A percentile compares a stretch with the other conserved stretches of the same genome.
Evolutionary conservation across 2,888 invertebrate genomes (phyloP).

Genomic region (Lithophane leautieri): DNA sequence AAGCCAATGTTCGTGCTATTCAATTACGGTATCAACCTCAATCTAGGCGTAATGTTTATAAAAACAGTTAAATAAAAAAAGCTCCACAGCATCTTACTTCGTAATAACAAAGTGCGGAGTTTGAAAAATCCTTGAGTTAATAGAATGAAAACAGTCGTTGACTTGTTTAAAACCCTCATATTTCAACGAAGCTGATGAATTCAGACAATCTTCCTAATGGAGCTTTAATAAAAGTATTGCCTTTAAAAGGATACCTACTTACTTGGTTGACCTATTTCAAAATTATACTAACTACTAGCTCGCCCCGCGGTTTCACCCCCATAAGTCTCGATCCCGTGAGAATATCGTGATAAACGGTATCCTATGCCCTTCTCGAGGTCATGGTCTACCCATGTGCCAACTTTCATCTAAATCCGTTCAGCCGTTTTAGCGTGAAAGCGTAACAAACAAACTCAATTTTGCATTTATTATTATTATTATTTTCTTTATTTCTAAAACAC

Average conservation of each 20-base stretch:
- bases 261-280: background rate
- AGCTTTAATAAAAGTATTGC: slow-evolving; percentile 15
- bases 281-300: background rate
- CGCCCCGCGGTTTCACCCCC: too few species aligned
- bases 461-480: too few species aligned
- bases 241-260: background rate
- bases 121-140: slow-evolving; percentile 28
- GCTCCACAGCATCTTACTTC: background rate
- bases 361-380: too few species aligned
- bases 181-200: slow-evolving; percentile 20
- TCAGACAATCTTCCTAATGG: slow-evolving; percentile 20
- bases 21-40: background rate
- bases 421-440: too few species aligned
- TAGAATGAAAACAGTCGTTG: slow-evolving; percentile 26
- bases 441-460: too few species aligned
- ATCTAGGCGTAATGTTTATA: background rate
- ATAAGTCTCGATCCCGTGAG: too few species aligned
- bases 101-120: slow-evolving; percentile 6
- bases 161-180: slow-evolving; percentile 22
- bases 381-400: too few species aligned
- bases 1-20: background rate
- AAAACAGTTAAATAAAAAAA: background rate
- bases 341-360: too few species aligned
- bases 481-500: too few species aligned
- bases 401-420: too few species aligned